phyloP scores from a whole-genome alignment of 2,888 invertebrate genomes.

The Drosophila mulleri region DNA sequence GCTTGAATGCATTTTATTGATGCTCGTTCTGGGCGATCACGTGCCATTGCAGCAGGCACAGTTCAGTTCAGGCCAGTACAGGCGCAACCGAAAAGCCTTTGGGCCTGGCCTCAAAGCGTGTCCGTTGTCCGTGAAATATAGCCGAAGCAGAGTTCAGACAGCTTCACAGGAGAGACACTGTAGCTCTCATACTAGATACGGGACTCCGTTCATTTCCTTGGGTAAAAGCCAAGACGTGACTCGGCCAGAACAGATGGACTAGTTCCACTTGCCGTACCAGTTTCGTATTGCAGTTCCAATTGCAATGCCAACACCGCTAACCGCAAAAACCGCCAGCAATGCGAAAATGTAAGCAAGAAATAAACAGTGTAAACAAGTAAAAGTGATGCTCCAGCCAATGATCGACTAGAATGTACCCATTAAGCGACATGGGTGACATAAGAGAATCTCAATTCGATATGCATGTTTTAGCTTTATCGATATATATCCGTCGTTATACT shows the following conservation, averaged over 20 bases:
- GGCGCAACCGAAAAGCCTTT: slow-evolving; percentile 41
- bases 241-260: slow-evolving; percentile 5
- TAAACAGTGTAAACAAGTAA: not conserved
- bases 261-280: slow-evolving; percentile 11
- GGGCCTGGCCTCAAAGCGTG: slow-evolving; percentile 25
- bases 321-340: slow-evolving; percentile 22
- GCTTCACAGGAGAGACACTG: too few relatives aligned
- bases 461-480: not conserved
- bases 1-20: slow-evolving; percentile 46
- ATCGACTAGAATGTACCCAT: not conserved
- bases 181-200: too few relatives aligned
- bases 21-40: slow-evolving; percentile 36
- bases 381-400: not conserved
- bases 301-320: slow-evolving; percentile 12
- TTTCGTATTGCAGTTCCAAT: slow-evolving; percentile 12
- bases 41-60: slow-evolving; percentile 29
- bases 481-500: not conserved
- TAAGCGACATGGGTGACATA: rapidly evolving
- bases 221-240: slow-evolving; percentile 1
- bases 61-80: slow-evolving; percentile 32
- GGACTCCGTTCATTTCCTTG: not conserved
- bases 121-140: not conserved
- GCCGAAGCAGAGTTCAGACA: not conserved
- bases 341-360: slow-evolving; percentile 15
- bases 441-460: not conserved